Base-by-base conservation (phyloP, 2,888 invertebrate species). In the Anthoptus insignis region DNA sequence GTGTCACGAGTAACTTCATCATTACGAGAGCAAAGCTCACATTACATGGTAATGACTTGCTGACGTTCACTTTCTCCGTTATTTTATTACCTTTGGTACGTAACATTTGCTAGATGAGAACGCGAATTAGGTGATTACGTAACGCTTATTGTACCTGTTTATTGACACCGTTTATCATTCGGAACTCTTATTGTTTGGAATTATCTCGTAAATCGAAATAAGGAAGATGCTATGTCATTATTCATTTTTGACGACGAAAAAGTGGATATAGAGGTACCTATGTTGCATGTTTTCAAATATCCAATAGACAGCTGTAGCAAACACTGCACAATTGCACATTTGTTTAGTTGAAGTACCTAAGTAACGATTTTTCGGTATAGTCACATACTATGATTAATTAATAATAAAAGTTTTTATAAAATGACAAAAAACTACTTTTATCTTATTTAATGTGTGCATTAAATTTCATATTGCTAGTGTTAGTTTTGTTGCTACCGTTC, bases 21-120 rank as follows among this genome's bases (percentile, higher is more conserved):
- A 19, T 42, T 42, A 42, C 19, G 42, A 42, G 42, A 19, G 42
- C 19, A 19, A 42, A 19, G 16, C 16, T 42, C 52, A 34, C 29
- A 19, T 21, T 29, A 57, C 57, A 45, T 19, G 45, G 42, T 57
- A 57, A 45, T 45, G 57, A 57, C 39, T 14, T 42, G 22, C 16
- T 45, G 27, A 29, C 16, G 37, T 42, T 19, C 27, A 42, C 45
- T 57, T 57, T 57, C 57, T 21, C 57, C 42, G 42, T 57, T 56
- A 54, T 54, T 56, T 42, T 57, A 57, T 45, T 57, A 45, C 47
- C 42, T 42, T 42, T 24, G n/a, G 22, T n/a, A 47, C 57, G 57
- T 45, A 57, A 57, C 45, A 24, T 16, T 13, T 27, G 32, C n/a
- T 6, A 24, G 47, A 22, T 22, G 47, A 47, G 47, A 24, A 24